Percentiles rank a stretch among this genome's conserved stretches.
phyloP scores from a whole-genome alignment of 1,140 invertebrate genomes.

The Polyergus mexicanus region DNA sequence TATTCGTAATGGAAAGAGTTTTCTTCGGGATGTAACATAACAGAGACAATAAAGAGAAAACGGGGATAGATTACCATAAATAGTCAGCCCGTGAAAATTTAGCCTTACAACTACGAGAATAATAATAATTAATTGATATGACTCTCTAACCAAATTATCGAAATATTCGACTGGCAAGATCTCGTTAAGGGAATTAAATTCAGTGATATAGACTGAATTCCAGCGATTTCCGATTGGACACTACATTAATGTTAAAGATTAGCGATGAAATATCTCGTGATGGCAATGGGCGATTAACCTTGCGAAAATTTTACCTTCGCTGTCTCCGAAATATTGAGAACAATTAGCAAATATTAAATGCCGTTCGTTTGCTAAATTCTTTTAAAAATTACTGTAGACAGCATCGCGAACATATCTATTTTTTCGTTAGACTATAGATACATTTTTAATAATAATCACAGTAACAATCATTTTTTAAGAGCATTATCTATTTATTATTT shows the following conservation, averaged over 20 bases:
- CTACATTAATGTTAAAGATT: slow-evolving; percentile 72
- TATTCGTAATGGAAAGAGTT: neutral
- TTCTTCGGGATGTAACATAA: slow-evolving; percentile 28
- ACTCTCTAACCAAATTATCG: slow-evolving; percentile 71
- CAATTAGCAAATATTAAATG: neutral
- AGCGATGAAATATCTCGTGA: slow-evolving; percentile 42
- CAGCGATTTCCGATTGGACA: slow-evolving; percentile 73
- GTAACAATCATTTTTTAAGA: neutral
- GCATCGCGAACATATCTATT: neutral
- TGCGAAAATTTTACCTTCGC: slow-evolving; percentile 65
- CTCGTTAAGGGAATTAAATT: slow-evolving; percentile 81
- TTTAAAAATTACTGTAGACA: slow-evolving; percentile 8
- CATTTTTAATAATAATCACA: slow-evolving; percentile 2
- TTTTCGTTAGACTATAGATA: neutral
- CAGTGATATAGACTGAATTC: slow-evolving; percentile 75
- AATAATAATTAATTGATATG: slow-evolving; percentile 84
- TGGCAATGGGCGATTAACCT: slow-evolving; percentile 32
- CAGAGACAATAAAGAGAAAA: slow-evolving; percentile 33
- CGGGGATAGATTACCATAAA: slow-evolving; percentile 1
- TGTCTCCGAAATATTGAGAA: neutral
- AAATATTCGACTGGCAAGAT: slow-evolving; percentile 69
- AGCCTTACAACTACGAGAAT: slow-evolving; percentile 67
- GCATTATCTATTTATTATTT: neutral
- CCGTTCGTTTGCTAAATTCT: neutral
- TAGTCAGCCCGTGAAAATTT: slow-evolving; percentile 22